A percentile compares a stretch with the other conserved stretches of the same genome.
phyloP scores from a whole-genome alignment of 2,888 invertebrate species.

The Scaptomyza cyrtandrae region DNA sequence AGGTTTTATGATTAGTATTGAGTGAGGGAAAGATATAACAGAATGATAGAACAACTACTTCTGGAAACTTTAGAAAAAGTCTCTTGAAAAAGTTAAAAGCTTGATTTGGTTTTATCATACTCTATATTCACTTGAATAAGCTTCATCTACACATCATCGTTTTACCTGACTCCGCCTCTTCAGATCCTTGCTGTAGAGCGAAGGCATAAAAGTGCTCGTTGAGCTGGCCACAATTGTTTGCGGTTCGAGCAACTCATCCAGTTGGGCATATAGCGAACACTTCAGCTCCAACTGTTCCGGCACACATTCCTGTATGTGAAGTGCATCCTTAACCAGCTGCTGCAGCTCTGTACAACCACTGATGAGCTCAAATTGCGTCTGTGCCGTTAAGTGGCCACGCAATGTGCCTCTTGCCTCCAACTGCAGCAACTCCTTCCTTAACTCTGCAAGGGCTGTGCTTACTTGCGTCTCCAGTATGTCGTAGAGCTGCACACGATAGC shows the following conservation, averaged over 20 bases:
- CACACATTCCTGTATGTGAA: conserved; percentile 96
- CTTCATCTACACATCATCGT: too few relatives aligned
- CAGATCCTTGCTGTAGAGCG: conserved; percentile 92
- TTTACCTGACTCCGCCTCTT: conserved; percentile 88
- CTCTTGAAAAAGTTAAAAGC: too few relatives aligned
- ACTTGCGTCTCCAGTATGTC: conserved; percentile 93
- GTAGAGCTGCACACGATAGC: conserved; percentile 94
- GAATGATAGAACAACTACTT: too few relatives aligned
- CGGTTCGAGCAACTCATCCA: conserved; percentile 91
- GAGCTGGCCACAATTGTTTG: conserved; percentile 95
- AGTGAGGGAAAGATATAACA: too few relatives aligned
- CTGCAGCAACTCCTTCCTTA: conserved; percentile 89
- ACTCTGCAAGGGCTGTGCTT: conserved; percentile 89
- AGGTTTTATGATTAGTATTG: too few relatives aligned
- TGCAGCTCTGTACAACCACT: conserved; percentile 89
- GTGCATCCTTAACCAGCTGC: conserved; percentile 90
- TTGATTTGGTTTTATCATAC: too few relatives aligned
- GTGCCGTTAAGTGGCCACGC: conserved; percentile 90
- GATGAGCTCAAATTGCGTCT: conserved; percentile 91
- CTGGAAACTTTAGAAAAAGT: too few relatives aligned
- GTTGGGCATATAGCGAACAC: conserved; percentile 89
- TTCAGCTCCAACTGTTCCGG: conserved; percentile 95
- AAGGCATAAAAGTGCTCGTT: conserved; percentile 96
- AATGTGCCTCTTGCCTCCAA: conserved; percentile 90
- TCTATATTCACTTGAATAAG: too few relatives aligned